These are phyloP conservation scores for Melieria crassipennis DNA, from an alignment of 2,888 invertebrate species.

Conservation along the genomic window DNA sequence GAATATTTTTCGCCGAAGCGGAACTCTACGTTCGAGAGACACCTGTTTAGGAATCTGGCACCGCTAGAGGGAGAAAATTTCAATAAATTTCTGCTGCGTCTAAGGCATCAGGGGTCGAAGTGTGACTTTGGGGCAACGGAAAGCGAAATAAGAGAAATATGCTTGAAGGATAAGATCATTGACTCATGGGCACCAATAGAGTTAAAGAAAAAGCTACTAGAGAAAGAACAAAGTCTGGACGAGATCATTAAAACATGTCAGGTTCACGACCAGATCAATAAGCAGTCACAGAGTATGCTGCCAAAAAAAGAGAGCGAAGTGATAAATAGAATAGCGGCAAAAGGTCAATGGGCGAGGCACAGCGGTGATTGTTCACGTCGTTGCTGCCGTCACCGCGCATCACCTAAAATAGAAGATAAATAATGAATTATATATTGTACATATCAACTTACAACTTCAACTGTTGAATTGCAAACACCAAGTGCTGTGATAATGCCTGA, in stretches of 20 bases:
- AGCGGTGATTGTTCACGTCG: too few relatives aligned
- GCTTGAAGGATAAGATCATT: conserved; percentile 41
- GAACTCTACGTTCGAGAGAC: conserved; percentile 33
- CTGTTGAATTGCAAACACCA: too few relatives aligned
- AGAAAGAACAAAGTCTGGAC: conserved; percentile 38
- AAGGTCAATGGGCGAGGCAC: conserved; percentile 1
- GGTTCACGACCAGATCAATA: conserved; percentile 40
- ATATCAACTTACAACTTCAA: too few relatives aligned
- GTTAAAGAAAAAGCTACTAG: conserved; percentile 42
- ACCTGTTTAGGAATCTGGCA: conserved; percentile 26
- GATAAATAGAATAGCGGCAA: conserved; percentile 37
- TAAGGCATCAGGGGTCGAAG: conserved; percentile 28
- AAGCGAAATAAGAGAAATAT: conserved; percentile 36
- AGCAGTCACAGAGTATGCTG: conserved; percentile 39
- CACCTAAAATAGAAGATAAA: too few relatives aligned
- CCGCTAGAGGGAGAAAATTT: conserved; percentile 27
- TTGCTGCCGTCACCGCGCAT: too few relatives aligned
- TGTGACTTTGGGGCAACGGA: conserved; percentile 19
- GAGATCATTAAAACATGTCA: conserved; percentile 39
- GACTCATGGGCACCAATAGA: conserved; percentile 40
- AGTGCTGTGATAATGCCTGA: too few relatives aligned
- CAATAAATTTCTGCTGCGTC: conserved; percentile 32
- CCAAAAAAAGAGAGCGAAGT: conserved; percentile 32
- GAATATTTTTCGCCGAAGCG: conserved; percentile 33
- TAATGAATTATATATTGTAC: too few relatives aligned